These are phyloP conservation scores for Copidosoma floridanum DNA, from an alignment of 1,140 invertebrate species.

Conservation along the genomic window DNA sequence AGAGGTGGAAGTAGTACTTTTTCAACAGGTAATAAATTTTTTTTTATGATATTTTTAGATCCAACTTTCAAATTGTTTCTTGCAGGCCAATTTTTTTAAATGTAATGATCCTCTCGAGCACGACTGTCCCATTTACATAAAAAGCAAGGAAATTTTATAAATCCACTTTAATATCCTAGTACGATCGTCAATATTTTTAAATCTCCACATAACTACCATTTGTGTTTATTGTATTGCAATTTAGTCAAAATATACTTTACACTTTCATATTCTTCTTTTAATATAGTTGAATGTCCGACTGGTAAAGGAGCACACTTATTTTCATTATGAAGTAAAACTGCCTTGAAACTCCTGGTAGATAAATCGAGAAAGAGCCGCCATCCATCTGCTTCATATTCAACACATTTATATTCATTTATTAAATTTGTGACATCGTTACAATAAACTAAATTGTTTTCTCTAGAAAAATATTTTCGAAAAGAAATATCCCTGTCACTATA, in stretches of 20 bases:
- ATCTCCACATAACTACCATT: constrained; percentile 43
- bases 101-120: constrained; percentile 40
- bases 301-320: constrained; percentile 34
- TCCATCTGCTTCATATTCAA: constrained; percentile 1
- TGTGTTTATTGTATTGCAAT: too few relatives aligned
- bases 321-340: constrained; percentile 34
- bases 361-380: constrained; percentile 37
- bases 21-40: too few relatives aligned
- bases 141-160: too few relatives aligned
- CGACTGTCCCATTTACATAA: too few relatives aligned
- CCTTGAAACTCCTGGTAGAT: constrained; percentile 28
- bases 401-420: constrained; percentile 9
- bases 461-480: constrained; percentile 9
- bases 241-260: constrained; percentile 8
- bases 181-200: constrained; percentile 47
- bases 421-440: constrained; percentile 1
- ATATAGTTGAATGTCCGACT: too few relatives aligned
- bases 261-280: constrained; percentile 35
- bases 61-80: too few relatives aligned
- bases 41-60: too few relatives aligned
- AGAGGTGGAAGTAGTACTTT: too few relatives aligned
- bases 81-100: constrained; percentile 36
- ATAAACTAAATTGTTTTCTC: too few relatives aligned
- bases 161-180: too few relatives aligned
- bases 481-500: not conserved